A percentile compares a stretch with the other conserved stretches of the same genome.
Conservation (phyloP, 2,888 invertebrate genomes). For the Clunio marinus region DNA sequence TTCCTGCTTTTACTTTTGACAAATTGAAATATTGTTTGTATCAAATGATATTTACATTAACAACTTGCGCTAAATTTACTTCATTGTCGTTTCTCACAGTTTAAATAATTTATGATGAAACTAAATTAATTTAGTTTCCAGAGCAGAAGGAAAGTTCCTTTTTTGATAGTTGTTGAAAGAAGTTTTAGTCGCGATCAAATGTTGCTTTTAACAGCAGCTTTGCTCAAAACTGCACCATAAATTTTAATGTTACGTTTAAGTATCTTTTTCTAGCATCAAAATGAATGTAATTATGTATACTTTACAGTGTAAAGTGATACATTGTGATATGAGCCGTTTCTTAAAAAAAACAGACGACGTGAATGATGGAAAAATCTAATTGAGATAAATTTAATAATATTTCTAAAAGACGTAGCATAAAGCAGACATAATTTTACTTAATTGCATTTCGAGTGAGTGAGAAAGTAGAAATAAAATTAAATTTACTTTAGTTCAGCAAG, state of each 20-base stretch:
- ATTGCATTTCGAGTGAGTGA: background rate
- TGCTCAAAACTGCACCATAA: conserved; percentile 23
- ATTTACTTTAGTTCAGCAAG: too few species aligned
- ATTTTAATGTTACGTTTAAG: conserved; percentile 30
- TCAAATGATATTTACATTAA: conserved; percentile 22
- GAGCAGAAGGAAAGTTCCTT: background rate
- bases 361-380: background rate
- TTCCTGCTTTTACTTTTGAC: background rate
- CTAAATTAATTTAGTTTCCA: conserved; percentile 11
- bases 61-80: conserved; percentile 2
- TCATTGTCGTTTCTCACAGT: background rate
- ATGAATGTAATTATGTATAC: conserved; percentile 28
- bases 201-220: conserved; percentile 2
- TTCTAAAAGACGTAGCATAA: background rate
- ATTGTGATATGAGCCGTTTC: background rate
- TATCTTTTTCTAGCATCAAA: conserved; percentile 27
- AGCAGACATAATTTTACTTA: background rate
- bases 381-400: background rate
- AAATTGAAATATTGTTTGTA: conserved; percentile 32
- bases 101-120: conserved; percentile 27
- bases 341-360: background rate
- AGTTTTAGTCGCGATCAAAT: background rate
- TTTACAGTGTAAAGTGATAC: background rate
- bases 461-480: background rate
- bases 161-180: background rate